A percentile compares a stretch with the other conserved stretches of the same genome.
Evolutionary conservation across 2,113 vertebrate genomes (phyloP).

Genomic region (Leptocoma aspasia): DNA sequence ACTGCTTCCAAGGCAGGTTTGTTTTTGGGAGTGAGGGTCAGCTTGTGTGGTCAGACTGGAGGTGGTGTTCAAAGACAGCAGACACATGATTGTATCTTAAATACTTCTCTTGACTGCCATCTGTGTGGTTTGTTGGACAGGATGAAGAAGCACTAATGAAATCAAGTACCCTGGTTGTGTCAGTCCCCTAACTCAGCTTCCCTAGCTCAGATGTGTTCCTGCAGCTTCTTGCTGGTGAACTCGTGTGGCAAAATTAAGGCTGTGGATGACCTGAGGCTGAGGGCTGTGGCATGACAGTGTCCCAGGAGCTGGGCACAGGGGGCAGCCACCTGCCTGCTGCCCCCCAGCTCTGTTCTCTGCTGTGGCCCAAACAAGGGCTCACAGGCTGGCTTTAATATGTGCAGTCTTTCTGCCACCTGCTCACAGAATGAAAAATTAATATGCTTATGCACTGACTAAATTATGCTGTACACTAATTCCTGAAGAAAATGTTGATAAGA

Average conservation of each 20-base stretch:
- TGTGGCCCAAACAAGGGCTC: not conserved
- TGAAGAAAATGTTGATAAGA: conserved; percentile 57
- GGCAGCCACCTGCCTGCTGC: not conserved
- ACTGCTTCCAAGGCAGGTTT: not conserved
- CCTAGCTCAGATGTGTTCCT: not conserved
- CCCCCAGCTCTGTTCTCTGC: not conserved
- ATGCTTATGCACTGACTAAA: conserved; percentile 38
- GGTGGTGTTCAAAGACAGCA: not conserved
- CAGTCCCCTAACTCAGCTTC: not conserved
- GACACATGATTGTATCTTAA: fast-evolving
- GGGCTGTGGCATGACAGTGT: not conserved
- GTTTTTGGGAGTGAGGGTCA: not conserved
- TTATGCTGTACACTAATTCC: conserved; percentile 52
- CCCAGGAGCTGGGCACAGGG: not conserved
- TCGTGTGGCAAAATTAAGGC: fast-evolving
- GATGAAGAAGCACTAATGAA: not conserved
- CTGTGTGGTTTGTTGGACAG: not conserved
- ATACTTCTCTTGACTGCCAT: not conserved
- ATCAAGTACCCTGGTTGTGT: not conserved
- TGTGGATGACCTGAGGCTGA: not conserved
- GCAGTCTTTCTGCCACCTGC: conserved; percentile 7
- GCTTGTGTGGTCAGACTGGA: fast-evolving
- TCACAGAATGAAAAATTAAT: conserved; percentile 36
- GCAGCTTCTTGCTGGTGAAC: not conserved
- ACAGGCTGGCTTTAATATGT: not conserved